Evolutionary conservation across 2,797 vertebrate genomes (phyloP).

Genomic region (Coreius guichenoti): DNA sequence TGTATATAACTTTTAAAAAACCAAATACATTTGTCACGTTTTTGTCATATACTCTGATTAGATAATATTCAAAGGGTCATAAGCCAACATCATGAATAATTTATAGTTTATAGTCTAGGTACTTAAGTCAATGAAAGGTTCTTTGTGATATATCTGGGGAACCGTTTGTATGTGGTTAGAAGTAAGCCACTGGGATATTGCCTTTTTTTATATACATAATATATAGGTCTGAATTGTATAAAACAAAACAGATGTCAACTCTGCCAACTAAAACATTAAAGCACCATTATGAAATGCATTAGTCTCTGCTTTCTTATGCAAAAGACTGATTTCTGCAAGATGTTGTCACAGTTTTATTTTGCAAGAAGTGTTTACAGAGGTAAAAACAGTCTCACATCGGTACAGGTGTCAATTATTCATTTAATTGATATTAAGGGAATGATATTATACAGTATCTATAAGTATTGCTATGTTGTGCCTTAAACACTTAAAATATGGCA

Average conservation of each 20-base stretch:
- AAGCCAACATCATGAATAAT: neutral
- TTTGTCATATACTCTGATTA: neutral
- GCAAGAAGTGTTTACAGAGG: conserved; percentile 36
- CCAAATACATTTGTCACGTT: neutral
- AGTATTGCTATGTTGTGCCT: conserved; percentile 17
- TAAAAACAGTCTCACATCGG: neutral
- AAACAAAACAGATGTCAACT: conserved; percentile 2
- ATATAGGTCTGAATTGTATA: neutral
- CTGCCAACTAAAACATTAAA: conserved; percentile 15
- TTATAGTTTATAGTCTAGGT: neutral
- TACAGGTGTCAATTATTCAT: conserved; percentile 10
- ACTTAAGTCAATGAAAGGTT: neutral
- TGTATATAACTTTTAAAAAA: neutral
- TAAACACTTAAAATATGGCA: conserved; percentile 4
- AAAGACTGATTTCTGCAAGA: conserved; percentile 1
- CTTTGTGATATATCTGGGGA: neutral
- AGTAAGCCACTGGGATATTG: neutral
- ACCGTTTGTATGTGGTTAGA: neutral
- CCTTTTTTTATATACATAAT: neutral
- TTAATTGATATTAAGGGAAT: neutral
- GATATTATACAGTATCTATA: neutral
- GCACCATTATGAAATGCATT: neutral
- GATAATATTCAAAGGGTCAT: neutral
- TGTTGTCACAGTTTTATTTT: conserved; percentile 38
- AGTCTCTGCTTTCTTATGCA: neutral